phyloP scores from a whole-genome alignment of 2,113 vertebrate species.

The Rattus norvegicus region DNA sequence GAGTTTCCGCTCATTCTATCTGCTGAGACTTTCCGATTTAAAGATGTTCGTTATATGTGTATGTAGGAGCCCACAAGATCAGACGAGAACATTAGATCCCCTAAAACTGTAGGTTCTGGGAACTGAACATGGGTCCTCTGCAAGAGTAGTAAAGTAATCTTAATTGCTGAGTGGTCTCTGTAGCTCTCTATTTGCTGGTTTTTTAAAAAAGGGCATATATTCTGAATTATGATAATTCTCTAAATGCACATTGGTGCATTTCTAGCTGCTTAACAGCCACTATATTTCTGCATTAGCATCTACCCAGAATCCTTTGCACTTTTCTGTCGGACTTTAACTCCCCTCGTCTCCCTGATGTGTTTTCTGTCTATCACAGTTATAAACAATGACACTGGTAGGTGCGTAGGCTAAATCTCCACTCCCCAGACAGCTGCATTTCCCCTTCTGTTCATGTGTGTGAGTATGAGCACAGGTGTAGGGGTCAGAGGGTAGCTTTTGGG shows the following conservation, averaged over 20 bases:
- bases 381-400: neutral
- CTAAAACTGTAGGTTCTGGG: neutral
- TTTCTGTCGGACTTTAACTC: neutral
- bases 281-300: neutral
- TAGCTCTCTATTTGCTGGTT: neutral
- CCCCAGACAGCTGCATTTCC: neutral
- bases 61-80: neutral
- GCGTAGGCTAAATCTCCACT: neutral
- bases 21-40: neutral
- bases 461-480: neutral
- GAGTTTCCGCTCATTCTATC: neutral
- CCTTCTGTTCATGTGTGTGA: neutral
- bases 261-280: neutral
- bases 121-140: neutral
- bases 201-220: neutral
- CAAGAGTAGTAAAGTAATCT: neutral
- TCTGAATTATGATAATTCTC: neutral
- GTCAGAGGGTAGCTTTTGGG: neutral
- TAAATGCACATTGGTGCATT: neutral
- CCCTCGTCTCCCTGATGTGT: neutral
- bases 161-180: neutral
- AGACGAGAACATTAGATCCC: neutral
- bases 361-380: neutral
- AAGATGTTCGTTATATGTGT: neutral
- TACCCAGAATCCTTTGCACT: neutral